phyloP scores from a whole-genome alignment of 2,113 vertebrate species.

The Pangasianodon hypophthalmus region DNA sequence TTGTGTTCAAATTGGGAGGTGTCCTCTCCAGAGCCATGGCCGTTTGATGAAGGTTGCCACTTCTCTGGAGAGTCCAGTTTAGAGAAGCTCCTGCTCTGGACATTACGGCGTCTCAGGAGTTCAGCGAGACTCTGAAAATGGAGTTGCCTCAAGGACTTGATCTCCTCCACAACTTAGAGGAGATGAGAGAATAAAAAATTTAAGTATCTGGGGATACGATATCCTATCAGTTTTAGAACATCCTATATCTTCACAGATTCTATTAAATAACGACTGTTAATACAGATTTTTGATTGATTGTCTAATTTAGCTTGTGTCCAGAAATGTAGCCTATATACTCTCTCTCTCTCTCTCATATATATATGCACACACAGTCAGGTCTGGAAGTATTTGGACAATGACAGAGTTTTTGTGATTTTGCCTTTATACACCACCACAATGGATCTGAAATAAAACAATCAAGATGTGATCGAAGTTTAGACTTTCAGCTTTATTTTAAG shows the following conservation, averaged over 20 bases:
- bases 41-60: neutral
- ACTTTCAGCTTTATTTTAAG: no score
- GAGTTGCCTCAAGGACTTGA: neutral
- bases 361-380: no score
- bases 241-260: neutral
- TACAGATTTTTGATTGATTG: neutral
- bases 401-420: no score
- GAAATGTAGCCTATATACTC: no score
- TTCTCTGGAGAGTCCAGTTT: slow-evolving; percentile 24
- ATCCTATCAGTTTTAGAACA: neutral
- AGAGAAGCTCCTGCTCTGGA: neutral
- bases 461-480: no score
- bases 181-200: neutral
- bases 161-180: neutral
- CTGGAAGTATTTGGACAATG: no score
- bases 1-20: neutral
- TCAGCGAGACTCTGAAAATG: slow-evolving; percentile 49
- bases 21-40: neutral
- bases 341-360: no score
- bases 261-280: neutral
- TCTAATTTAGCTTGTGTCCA: neutral
- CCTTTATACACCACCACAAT: no score
- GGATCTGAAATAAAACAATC: no score
- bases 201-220: neutral
- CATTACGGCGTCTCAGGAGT: slow-evolving; percentile 55